Conservation (phyloP, 2,888 invertebrate genomes). For the Drosophila anomelani region DNA sequence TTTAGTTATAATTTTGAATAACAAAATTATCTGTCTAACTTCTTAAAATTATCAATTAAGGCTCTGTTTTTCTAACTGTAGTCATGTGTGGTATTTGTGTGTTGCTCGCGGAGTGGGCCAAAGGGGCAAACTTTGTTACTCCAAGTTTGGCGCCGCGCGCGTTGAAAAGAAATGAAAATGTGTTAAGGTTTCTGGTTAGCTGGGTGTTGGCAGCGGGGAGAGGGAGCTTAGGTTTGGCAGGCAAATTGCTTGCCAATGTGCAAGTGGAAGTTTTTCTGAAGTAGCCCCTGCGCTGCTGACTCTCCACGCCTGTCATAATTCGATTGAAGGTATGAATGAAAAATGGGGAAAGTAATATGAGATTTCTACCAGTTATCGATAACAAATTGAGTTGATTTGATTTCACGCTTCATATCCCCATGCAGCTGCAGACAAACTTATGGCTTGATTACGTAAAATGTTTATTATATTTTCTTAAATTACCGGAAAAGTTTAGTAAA, state of each 20-base stretch:
- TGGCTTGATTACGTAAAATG: neutral
- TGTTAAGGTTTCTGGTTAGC: conserved; percentile 52
- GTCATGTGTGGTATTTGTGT: conserved; percentile 40
- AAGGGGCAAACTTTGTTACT: conserved; percentile 56
- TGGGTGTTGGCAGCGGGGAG: neutral
- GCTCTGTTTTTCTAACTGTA: neutral
- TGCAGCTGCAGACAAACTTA: neutral
- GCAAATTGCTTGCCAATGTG: conserved; percentile 32
- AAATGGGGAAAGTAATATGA: conserved; percentile 27
- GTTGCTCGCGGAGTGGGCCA: conserved; percentile 3
- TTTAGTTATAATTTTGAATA: neutral
- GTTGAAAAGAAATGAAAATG: conserved; percentile 73
- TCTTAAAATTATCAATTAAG: neutral
- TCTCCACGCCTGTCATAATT: conserved; percentile 34
- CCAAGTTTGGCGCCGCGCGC: conserved; percentile 39
- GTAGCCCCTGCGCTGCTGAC: conserved; percentile 11
- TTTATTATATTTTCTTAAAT: neutral
- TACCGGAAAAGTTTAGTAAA: no score
- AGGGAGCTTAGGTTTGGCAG: conserved; percentile 11
- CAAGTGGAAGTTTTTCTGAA: conserved; percentile 17
- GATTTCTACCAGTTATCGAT: conserved; percentile 28
- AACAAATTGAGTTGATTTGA: conserved; percentile 32
- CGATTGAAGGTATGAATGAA: conserved; percentile 39
- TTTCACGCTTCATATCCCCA: conserved; percentile 14
- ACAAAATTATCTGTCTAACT: neutral